phyloP scores from a whole-genome alignment of 2,888 invertebrate genomes.

The Fragum fragum region DNA sequence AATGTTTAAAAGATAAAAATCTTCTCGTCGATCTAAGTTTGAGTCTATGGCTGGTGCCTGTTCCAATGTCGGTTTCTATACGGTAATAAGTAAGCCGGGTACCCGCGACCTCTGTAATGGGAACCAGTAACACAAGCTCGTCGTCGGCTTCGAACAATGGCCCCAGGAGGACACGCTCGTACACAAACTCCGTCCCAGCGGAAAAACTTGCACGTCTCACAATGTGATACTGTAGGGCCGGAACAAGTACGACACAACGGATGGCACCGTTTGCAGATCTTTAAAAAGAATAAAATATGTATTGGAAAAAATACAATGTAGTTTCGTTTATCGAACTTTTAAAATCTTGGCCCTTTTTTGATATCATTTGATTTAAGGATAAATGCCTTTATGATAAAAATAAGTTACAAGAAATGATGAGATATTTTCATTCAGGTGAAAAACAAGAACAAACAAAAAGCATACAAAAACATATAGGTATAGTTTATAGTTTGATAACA shows the following conservation, averaged over 20 bases:
- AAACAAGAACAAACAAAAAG: too few species aligned
- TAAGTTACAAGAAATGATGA: too few species aligned
- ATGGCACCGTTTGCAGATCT: conserved; percentile 62
- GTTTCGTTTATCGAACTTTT: too few species aligned
- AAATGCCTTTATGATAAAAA: too few species aligned
- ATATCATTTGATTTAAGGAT: too few species aligned
- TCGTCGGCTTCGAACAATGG: conserved; percentile 42
- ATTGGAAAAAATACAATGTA: too few species aligned
- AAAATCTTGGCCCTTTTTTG: too few species aligned
- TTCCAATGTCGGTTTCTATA: conserved; percentile 40
- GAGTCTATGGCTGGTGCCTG: conserved; percentile 14
- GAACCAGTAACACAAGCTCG: conserved; percentile 44
- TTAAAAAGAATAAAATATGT: too few species aligned
- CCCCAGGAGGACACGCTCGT: conserved; percentile 51
- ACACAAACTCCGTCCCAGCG: conserved; percentile 58
- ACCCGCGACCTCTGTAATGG: conserved; percentile 14
- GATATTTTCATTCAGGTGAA: too few species aligned
- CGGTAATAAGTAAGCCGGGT: conserved; percentile 32
- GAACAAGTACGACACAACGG: conserved; percentile 58
- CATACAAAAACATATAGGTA: too few species aligned
- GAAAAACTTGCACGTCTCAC: conserved; percentile 51
- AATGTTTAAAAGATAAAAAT: neutral
- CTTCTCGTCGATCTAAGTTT: neutral
- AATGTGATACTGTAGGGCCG: conserved; percentile 56
- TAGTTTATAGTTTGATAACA: too few species aligned